Evolutionary conservation across 1,140 invertebrate genomes (phyloP).

Genomic region (Epicauta chinensis): DNA sequence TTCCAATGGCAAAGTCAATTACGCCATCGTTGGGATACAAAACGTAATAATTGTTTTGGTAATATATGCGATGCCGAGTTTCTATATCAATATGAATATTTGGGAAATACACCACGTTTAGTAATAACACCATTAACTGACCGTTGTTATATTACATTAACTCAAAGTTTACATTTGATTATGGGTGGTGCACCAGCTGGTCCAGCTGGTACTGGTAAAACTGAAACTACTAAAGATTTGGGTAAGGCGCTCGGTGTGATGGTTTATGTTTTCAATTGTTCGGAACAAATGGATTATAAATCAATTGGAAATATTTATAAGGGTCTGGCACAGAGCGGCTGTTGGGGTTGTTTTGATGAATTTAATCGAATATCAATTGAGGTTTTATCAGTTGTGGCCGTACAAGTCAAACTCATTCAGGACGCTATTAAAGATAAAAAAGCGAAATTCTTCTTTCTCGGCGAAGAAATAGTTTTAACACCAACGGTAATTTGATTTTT

Average conservation of each 20-base stretch:
- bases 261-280: slow-evolving; percentile 95
- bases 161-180: slow-evolving; percentile 77
- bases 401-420: slow-evolving; percentile 74
- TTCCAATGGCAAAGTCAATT: slow-evolving; percentile 92
- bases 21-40: slow-evolving; percentile 81
- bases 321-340: slow-evolving; percentile 85
- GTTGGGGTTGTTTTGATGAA: slow-evolving; percentile 94
- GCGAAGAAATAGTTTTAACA: slow-evolving; percentile 70
- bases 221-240: slow-evolving; percentile 90
- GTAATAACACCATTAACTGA: slow-evolving; percentile 84
- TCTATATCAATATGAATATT: slow-evolving; percentile 71
- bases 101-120: slow-evolving; percentile 74
- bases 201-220: slow-evolving; percentile 83
- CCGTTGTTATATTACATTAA: slow-evolving; percentile 86
- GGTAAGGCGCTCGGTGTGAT: slow-evolving; percentile 85
- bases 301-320: slow-evolving; percentile 90
- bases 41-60: slow-evolving; percentile 76
- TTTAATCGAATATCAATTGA: slow-evolving; percentile 92
- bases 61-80: slow-evolving; percentile 91
- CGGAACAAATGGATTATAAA: slow-evolving; percentile 94
- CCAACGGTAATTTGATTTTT: slow-evolving; percentile 46
- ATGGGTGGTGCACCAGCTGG: slow-evolving; percentile 91
- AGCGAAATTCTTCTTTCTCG: slow-evolving; percentile 74
- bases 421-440: slow-evolving; percentile 81
- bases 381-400: slow-evolving; percentile 87